Evolutionary conservation across 2,888 invertebrate genomes (phyloP).

Genomic region (Aricia artaxerxes): DNA sequence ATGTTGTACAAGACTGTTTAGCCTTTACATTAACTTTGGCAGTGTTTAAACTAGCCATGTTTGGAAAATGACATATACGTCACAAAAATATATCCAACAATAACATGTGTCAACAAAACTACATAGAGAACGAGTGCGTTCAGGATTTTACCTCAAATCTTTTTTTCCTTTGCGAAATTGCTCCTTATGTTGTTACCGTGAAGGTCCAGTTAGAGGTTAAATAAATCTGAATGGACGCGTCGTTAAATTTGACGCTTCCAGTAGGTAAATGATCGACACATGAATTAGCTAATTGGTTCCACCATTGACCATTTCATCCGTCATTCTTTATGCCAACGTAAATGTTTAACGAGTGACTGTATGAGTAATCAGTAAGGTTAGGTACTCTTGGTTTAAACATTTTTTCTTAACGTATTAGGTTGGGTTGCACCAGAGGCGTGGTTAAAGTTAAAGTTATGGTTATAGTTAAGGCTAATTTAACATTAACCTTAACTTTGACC

Average conservation of each 20-base stretch:
- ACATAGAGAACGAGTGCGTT: background rate
- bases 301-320: background rate
- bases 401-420: no score
- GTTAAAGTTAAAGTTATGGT: no score
- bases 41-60: slow-evolving; percentile 9
- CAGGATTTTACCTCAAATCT: no score
- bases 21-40: background rate
- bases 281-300: background rate
- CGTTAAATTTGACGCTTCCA: background rate
- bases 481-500: no score
- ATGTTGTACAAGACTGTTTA: background rate
- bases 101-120: background rate
- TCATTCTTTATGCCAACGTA: background rate
- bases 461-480: no score
- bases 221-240: background rate
- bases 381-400: no score
- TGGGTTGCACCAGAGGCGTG: no score
- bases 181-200: no score
- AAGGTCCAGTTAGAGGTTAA: no score
- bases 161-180: no score
- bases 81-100: background rate
- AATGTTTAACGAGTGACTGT: background rate
- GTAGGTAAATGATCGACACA: background rate
- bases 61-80: background rate
- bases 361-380: no score